These are phyloP conservation scores for Onychomys torridus DNA, from an alignment of 2,797 vertebrate genomes.

Conservation along the genomic window DNA sequence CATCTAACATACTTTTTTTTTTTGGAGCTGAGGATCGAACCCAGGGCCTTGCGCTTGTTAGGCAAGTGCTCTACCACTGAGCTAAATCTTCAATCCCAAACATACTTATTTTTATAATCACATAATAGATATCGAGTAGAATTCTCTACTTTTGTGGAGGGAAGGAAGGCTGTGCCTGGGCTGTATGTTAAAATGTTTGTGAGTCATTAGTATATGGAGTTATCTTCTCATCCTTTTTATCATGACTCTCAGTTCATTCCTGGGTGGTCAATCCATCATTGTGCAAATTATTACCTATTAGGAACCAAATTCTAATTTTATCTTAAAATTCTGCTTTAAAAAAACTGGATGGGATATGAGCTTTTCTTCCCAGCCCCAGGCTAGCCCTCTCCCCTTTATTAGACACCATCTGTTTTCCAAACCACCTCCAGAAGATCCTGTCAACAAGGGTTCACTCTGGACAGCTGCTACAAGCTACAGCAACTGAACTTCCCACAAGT, in stretches of 20 bases:
- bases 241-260: neutral
- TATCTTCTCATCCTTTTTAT: neutral
- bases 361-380: neutral
- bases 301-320: neutral
- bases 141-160: constrained; percentile 7
- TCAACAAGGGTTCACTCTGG: neutral
- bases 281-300: constrained; percentile 8
- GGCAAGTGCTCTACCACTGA: too few species aligned
- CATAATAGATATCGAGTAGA: neutral
- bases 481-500: neutral
- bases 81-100: too few species aligned
- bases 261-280: neutral
- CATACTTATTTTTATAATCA: neutral
- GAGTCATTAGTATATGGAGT: neutral
- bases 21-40: too few species aligned
- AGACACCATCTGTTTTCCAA: neutral
- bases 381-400: neutral
- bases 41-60: too few species aligned
- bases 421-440: neutral
- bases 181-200: neutral
- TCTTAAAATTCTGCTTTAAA: neutral
- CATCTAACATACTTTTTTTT: neutral
- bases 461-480: neutral
- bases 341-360: neutral
- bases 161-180: neutral